Evolutionary conservation across 2,888 invertebrate genomes (phyloP).

Genomic region (Temnothorax unifasciatus): DNA sequence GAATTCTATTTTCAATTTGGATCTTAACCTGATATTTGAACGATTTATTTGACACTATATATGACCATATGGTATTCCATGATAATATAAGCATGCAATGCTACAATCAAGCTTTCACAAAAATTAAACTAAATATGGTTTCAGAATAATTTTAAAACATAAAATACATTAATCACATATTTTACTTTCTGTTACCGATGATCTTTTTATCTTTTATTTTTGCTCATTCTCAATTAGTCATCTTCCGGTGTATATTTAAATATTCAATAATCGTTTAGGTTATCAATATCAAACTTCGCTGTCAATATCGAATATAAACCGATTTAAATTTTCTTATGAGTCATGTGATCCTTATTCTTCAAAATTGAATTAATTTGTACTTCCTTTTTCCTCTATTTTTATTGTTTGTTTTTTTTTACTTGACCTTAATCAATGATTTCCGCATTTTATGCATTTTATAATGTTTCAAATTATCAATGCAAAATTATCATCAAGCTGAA

Average conservation of each 20-base stretch:
- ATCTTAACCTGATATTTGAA: not conserved
- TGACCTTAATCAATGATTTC: slow-evolving; percentile 1
- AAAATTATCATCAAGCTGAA: not conserved
- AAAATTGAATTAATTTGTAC: slow-evolving; percentile 3
- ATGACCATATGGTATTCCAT: not conserved
- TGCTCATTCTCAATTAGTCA: not conserved
- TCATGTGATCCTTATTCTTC: not conserved
- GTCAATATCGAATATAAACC: slow-evolving; percentile 24
- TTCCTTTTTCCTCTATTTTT: not conserved
- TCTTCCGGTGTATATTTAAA: slow-evolving; percentile 7
- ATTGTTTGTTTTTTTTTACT: not conserved
- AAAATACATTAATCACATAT: not conserved
- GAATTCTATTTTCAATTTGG: slow-evolving; percentile 15
- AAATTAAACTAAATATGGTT: not conserved
- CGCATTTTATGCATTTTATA: slow-evolving; percentile 7
- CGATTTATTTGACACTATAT: not conserved
- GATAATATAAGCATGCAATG: not conserved
- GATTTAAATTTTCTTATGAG: not conserved
- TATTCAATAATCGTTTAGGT: not conserved
- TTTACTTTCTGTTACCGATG: not conserved
- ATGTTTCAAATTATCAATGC: not conserved
- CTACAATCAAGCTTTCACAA: not conserved
- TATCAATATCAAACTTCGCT: slow-evolving; percentile 15
- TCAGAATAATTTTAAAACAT: not conserved
- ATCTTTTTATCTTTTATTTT: slow-evolving; percentile 14